Base-by-base conservation (phyloP, 2,888 invertebrate genomes). In the Neocrepidodera transversa region DNA sequence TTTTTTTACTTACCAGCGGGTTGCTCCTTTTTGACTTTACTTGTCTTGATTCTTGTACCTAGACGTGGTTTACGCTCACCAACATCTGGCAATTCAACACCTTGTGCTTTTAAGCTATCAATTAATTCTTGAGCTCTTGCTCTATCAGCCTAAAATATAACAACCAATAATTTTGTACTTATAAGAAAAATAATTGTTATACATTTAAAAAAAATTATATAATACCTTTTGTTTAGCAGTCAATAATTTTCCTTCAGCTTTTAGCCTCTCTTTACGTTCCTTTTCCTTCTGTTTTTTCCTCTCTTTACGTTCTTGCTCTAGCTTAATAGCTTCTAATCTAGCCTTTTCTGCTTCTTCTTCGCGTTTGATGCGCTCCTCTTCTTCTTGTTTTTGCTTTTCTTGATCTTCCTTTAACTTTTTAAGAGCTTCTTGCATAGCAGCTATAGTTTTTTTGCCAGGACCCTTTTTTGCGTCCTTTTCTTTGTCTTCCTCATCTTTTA, bases 241-340 rank as follows among this genome's bases (percentile, higher is more conserved):
- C 58, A 97, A 80, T 26, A 95, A 83, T 80, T 95, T 97, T 1
- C 98, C 98, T 81, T 97, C 97, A n/a, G 93, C 93, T 79, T 97
- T 97, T 69, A 95, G 83, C 74, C 94, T 85, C 73, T 95, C 95
- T 79, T 93, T 95, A 48, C 92, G 86, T 75, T 96, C 96, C 74
- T 94, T 95, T 80, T 96, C 54, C 26, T 54, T 54, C 35, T 76
- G 92, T 92, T 72, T 87, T 86, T 66, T 95, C 92, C 75, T 93
- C 93, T 95, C 63, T 86, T 84, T 70, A 6, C 66, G 55, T 77
- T 97, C 97, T 71, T 93, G 90, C 76, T 97, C 97, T 64, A 92
- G 79, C 58, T 90, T 81, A 11, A 66, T 13, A 66, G 88, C 88
- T 81, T 95, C 93, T 63, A 90, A 79, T 58, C 92, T 85, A 35